Percentiles rank a stretch among this genome's conserved stretches.
Evolutionary conservation across 2,113 vertebrate species (phyloP).

Genomic region (Rhizomys pruinosus): DNA sequence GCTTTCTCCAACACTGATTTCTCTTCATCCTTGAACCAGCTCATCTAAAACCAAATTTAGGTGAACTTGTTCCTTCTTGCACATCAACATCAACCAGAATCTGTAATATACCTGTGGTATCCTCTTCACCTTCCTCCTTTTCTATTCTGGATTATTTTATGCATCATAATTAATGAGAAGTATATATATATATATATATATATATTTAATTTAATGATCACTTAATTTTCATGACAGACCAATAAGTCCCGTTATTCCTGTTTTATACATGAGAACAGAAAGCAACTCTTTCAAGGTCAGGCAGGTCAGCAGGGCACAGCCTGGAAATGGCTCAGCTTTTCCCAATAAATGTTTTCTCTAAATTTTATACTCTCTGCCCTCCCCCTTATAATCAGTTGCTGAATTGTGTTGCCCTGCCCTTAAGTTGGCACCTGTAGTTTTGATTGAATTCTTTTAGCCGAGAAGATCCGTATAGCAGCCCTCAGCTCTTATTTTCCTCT

Average conservation of each 20-base stretch:
- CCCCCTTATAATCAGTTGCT: neutral
- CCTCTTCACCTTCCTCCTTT: neutral
- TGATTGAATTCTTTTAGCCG: neutral
- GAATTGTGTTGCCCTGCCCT: neutral
- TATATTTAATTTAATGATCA: neutral
- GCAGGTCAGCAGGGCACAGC: neutral
- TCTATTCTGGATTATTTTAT: neutral
- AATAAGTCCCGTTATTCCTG: neutral
- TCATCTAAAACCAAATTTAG: conserved; percentile 23
- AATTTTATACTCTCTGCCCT: neutral
- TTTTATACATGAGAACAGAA: neutral
- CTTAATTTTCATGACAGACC: conserved; percentile 8
- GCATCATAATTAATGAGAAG: neutral
- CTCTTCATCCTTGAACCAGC: neutral
- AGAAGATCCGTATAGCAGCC: neutral
- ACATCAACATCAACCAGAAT: neutral
- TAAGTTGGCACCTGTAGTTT: neutral
- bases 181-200: too few species aligned
- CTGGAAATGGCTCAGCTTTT: neutral
- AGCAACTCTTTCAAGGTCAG: neutral
- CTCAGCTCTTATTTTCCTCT: neutral
- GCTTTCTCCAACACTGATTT: neutral
- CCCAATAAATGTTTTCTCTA: neutral
- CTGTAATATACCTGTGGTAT: neutral
- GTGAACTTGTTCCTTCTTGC: conserved; percentile 29